Percentiles rank a stretch among this genome's conserved stretches.
Conservation (phyloP, 2,113 vertebrate genomes). For the Chaenocephalus aceratus region DNA sequence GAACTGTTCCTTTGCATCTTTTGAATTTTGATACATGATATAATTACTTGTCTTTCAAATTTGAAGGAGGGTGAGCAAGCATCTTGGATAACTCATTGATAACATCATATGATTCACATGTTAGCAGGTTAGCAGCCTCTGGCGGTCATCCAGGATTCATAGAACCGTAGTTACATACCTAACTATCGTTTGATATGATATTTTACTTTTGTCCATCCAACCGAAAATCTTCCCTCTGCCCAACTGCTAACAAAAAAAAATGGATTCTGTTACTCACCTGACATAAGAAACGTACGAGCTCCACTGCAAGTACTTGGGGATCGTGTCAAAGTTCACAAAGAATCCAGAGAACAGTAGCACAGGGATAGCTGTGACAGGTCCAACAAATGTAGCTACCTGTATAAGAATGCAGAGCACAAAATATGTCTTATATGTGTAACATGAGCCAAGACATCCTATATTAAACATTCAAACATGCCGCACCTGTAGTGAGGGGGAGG, state of each 20-base stretch:
- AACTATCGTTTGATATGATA: neutral
- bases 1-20: too few species aligned
- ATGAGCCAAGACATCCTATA: neutral
- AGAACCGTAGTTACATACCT: too few species aligned
- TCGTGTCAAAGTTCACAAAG: constrained; percentile 98
- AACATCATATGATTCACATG: too few species aligned
- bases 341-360: constrained; percentile 98
- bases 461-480: neutral
- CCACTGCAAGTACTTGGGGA: constrained; percentile 98
- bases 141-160: too few species aligned
- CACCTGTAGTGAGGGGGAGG: constrained; percentile 95
- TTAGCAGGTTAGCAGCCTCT: too few species aligned
- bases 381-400: constrained; percentile 96
- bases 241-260: neutral
- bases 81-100: too few species aligned
- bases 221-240: neutral
- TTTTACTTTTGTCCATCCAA: neutral
- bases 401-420: neutral
- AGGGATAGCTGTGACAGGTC: constrained; percentile 94
- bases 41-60: too few species aligned
- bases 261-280: constrained; percentile 82
- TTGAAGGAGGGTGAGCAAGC: too few species aligned
- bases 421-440: neutral
- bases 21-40: too few species aligned
- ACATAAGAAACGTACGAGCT: constrained; percentile 97